Percentiles rank a stretch among this genome's conserved stretches.
Conservation (phyloP, 2,888 invertebrate species). For the Pseudococcus longispinus region DNA sequence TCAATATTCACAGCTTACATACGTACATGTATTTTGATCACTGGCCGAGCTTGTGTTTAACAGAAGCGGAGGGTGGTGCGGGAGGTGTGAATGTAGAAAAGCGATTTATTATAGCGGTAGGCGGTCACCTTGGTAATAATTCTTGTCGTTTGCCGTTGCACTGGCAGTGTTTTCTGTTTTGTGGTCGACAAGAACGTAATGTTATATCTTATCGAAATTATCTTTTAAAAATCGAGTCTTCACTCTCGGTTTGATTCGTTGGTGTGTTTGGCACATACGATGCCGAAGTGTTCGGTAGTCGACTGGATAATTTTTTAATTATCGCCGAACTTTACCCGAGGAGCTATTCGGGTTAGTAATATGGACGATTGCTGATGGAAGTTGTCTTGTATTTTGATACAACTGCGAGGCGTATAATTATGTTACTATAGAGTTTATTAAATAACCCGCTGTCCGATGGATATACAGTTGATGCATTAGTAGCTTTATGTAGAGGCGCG, state of each 20-base stretch:
- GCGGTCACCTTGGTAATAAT: slow-evolving; percentile 17
- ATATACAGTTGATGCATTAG: background rate
- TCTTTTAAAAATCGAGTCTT: background rate
- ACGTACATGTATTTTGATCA: background rate
- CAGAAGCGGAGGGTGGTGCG: background rate
- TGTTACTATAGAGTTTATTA: slow-evolving; percentile 24
- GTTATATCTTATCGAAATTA: slow-evolving; percentile 29
- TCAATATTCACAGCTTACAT: slow-evolving; percentile 20
- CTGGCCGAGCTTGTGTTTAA: background rate
- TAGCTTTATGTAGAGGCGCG: background rate
- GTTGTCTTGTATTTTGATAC: slow-evolving; percentile 27
- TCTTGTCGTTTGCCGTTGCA: slow-evolving; percentile 36
- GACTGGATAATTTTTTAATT: slow-evolving; percentile 31
- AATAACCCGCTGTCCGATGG: slow-evolving; percentile 11
- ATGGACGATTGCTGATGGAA: background rate
- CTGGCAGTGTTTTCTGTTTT: background rate
- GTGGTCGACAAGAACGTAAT: slow-evolving; percentile 12
- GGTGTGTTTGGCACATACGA: background rate
- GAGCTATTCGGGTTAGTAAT: background rate
- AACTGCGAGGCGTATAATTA: slow-evolving; percentile 38
- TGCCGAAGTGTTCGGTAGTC: background rate
- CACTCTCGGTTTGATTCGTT: background rate
- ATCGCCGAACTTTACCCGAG: slow-evolving; percentile 6
- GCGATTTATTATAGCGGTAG: slow-evolving; percentile 38
- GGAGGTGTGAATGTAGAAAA: slow-evolving; percentile 26